Percentiles rank a stretch among this genome's conserved stretches.
These are phyloP conservation scores for Hydra vulgaris DNA, from an alignment of 30 jellyfish, hydroid and myxozoan species.

Conservation along the genomic window DNA sequence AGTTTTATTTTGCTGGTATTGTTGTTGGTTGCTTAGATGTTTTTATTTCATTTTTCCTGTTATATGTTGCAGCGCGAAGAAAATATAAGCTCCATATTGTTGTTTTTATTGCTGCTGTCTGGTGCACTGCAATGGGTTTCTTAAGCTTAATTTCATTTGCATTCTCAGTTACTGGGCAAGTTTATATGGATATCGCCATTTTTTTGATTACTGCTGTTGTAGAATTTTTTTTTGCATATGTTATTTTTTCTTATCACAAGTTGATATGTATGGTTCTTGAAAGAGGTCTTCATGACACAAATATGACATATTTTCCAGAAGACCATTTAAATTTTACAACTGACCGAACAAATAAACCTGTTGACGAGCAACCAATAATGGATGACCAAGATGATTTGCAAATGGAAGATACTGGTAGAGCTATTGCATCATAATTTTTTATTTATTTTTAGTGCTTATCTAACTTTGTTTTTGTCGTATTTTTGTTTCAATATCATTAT, in stretches of 20 bases:
- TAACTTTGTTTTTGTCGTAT: neutral
- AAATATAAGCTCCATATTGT: constrained; percentile 18
- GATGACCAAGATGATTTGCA: constrained; percentile 37
- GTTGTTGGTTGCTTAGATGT: constrained; percentile 29
- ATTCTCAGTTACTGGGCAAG: constrained; percentile 4
- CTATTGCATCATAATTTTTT: neutral
- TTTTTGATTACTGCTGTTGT: constrained; percentile 2
- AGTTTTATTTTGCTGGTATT: neutral
- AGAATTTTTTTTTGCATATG: constrained; percentile 29
- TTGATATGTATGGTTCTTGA: constrained; percentile 26
- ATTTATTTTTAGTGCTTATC: neutral
- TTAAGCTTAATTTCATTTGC: constrained; percentile 19
- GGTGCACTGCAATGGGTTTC: constrained; percentile 36
- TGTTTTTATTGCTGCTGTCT: constrained; percentile 30
- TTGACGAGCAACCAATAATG: constrained; percentile 32
- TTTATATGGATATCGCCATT: constrained; percentile 2
- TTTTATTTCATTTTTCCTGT: constrained; percentile 11
- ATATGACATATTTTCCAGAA: constrained; percentile 32
- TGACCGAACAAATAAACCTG: constrained; percentile 26
- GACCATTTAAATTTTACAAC: constrained; percentile 1
- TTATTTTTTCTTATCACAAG: constrained; percentile 25
- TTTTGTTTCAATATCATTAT: neutral
- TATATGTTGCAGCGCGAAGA: constrained; percentile 21
- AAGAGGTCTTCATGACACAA: constrained; percentile 26
- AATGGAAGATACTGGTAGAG: neutral